A percentile compares a stretch with the other conserved stretches of the same genome.
phyloP scores from a whole-genome alignment of 2,113 vertebrate species.

The Hystrix brachyura region DNA sequence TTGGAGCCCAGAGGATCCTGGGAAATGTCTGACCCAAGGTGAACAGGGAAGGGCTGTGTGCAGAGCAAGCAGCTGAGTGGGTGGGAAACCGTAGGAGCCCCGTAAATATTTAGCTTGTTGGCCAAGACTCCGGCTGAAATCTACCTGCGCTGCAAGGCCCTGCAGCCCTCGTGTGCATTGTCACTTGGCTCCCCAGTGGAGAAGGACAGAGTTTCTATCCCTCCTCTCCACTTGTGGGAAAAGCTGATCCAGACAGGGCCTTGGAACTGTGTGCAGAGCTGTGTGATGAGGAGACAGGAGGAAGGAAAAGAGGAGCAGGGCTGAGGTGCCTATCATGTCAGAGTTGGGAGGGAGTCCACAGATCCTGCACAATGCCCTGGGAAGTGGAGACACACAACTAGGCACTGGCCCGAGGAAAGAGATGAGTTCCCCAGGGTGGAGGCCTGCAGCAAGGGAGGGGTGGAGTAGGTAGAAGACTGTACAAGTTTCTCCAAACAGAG shows the following conservation, averaged over 20 bases:
- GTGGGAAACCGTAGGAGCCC: conserved; percentile 69
- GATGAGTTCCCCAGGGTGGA: background rate
- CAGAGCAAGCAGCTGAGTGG: conserved; percentile 70
- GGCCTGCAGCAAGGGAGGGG: background rate
- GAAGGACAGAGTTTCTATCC: background rate
- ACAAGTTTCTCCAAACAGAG: background rate
- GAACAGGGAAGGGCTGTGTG: conserved; percentile 60
- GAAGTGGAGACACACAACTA: conserved; percentile 19
- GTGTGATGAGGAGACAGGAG: fast-evolving
- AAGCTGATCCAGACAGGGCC: conserved; percentile 71
- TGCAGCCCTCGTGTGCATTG: conserved; percentile 67
- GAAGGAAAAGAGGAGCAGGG: background rate
- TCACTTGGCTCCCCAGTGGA: conserved; percentile 11
- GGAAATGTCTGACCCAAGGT: conserved; percentile 58
- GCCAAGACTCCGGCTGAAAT: conserved; percentile 78
- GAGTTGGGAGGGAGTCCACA: background rate
- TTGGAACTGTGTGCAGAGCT: conserved; percentile 34
- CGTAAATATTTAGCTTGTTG: conserved; percentile 76
- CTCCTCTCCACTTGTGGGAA: conserved; percentile 4
- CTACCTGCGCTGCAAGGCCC: conserved; percentile 77
- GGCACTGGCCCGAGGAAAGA: background rate
- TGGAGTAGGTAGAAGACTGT: background rate
- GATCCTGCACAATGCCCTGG: background rate
- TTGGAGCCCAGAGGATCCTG: conserved; percentile 62
- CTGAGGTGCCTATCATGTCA: background rate